Evolutionary conservation across 2,113 vertebrate genomes (phyloP), one percentile per base, ranked within the genome.

Genomic region (Percina caprodes): DNA sequence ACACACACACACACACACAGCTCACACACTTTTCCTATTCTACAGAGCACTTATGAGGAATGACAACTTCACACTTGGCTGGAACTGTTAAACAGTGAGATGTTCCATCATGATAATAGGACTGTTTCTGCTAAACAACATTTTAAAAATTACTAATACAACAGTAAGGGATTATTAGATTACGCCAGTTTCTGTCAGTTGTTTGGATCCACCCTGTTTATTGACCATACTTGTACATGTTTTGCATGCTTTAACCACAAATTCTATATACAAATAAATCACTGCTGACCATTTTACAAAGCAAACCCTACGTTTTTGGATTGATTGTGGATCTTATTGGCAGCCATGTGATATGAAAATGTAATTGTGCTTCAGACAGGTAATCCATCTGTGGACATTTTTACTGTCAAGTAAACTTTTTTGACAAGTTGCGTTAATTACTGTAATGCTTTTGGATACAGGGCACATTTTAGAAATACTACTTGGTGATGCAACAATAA

Each of bases 21-120:
- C n/a, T n/a, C 70, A 74, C 80, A 76, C 74, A 68, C 56, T 79
- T 81, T 78, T 69, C 70, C 61, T 48, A 72, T 66, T 66, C 42
- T 19, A 61, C 39, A 33, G 49, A 80, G 63, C 70, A 18, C 80
- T 87, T 51, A 90, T 74, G 79, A 89, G 73, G 83, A 88, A 87
- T 72, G 87, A 86, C 81, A 86, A 88, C 86, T 85, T 86, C 60
- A 75, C 72, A 89, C 79, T 82, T 79, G 78, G 62, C 87, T 42
- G 59, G 24, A 42, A 30, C 69, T 72, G 24, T 76, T 89, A 55
- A 86, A 86, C 56, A 82, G 67, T 65, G 65, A 86, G 86, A 89
- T 65, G 52, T 68, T 89, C 52, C 55, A 65, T 63, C 66, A 77
- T 67, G 65, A 86, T 76, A 80, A 79, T 63, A 78, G 42, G 15